Conservation (phyloP, 2,113 vertebrate genomes). For the Myotis lucifugus region DNA sequence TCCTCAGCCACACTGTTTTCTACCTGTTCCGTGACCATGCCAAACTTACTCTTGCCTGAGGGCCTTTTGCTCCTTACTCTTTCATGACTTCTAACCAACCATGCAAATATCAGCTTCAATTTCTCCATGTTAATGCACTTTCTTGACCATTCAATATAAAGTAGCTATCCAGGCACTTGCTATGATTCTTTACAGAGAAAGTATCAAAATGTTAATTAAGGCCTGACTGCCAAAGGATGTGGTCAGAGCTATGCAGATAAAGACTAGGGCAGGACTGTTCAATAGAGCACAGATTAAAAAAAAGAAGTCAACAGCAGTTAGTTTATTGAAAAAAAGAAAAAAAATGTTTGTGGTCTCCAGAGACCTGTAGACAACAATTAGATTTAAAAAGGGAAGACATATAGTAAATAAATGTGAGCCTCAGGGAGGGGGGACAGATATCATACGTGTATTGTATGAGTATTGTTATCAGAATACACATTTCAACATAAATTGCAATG, state of each 20-base stretch:
- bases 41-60: neutral
- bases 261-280: neutral
- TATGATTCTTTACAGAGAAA: constrained; percentile 26
- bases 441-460: neutral
- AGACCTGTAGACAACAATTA: neutral
- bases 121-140: neutral
- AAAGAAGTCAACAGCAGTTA: neutral
- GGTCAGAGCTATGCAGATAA: neutral
- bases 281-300: neutral
- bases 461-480: neutral
- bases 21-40: neutral
- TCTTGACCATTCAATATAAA: constrained; percentile 31
- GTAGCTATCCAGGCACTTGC: neutral
- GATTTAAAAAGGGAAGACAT: neutral
- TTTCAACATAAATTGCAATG: neutral
- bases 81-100: neutral
- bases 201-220: constrained; percentile 42
- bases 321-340: neutral
- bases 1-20: neutral
- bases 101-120: neutral
- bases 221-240: constrained; percentile 5
- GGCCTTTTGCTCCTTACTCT: neutral
- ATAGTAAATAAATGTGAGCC: neutral
- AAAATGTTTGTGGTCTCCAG: neutral
- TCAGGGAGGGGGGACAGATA: neutral